Conservation (phyloP, 2,888 invertebrate genomes). For the Neria commutata region DNA sequence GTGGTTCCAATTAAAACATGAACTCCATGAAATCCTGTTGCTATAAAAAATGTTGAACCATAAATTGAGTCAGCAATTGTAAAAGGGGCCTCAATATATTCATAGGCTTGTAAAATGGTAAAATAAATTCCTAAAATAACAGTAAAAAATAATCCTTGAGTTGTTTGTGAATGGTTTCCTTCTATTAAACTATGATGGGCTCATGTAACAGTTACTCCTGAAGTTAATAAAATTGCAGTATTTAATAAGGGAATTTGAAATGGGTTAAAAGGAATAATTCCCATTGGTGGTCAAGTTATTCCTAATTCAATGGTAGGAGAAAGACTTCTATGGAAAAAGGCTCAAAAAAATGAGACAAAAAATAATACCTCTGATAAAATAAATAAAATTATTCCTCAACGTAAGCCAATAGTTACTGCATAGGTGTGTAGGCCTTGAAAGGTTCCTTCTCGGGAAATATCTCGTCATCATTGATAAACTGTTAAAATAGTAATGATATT, state of each 20-base stretch:
- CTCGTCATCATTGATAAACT: slow-evolving; percentile 74
- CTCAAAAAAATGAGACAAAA: slow-evolving; percentile 69
- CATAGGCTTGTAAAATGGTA: slow-evolving; percentile 70
- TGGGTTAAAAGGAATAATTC: slow-evolving; percentile 70
- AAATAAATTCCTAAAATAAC: slow-evolving; percentile 71
- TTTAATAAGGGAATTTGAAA: slow-evolving; percentile 75
- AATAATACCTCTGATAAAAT: slow-evolving; percentile 74
- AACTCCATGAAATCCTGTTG: no score
- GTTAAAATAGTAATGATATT: slow-evolving; percentile 39
- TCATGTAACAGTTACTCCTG: slow-evolving; percentile 73
- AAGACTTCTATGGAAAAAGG: slow-evolving; percentile 52
- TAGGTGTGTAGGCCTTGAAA: slow-evolving; percentile 71
- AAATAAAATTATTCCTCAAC: slow-evolving; percentile 76
- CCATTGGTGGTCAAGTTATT: slow-evolving; percentile 69
- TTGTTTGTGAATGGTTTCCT: slow-evolving; percentile 63
- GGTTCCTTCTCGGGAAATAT: slow-evolving; percentile 71
- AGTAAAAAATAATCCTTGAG: slow-evolving; percentile 64
- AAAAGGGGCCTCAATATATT: slow-evolving; percentile 72
- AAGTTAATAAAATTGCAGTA: slow-evolving; percentile 74
- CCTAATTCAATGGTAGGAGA: slow-evolving; percentile 65
- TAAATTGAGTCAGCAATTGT: slow-evolving; percentile 69
- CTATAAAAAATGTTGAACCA: no score
- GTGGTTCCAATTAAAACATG: slow-evolving; percentile 72
- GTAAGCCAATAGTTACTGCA: slow-evolving; percentile 67
- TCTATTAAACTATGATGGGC: no score